These are phyloP conservation scores for Yasuhikotakia modesta DNA, from an alignment of 2,797 vertebrate species.

Conservation along the genomic window DNA sequence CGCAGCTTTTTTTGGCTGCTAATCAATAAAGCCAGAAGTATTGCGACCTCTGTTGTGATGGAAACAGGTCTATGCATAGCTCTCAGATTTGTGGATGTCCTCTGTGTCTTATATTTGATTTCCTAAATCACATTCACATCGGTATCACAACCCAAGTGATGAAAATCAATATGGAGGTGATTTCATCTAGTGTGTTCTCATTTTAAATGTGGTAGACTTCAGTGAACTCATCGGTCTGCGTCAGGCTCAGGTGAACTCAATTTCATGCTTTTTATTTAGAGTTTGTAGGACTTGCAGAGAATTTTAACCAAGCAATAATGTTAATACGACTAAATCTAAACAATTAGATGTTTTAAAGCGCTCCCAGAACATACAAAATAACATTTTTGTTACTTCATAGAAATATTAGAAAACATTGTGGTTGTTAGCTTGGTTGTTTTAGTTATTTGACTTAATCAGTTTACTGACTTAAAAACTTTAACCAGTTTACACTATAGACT, in stretches of 20 bases:
- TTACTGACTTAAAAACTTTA: too few species aligned
- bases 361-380: too few species aligned
- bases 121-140: conserved; percentile 2
- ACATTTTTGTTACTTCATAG: too few species aligned
- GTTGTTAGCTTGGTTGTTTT: too few species aligned
- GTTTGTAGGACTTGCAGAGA: background rate
- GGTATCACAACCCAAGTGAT: background rate
- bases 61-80: conserved; percentile 3
- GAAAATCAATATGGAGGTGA: conserved; percentile 29
- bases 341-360: too few species aligned
- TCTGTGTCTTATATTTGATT: conserved; percentile 17
- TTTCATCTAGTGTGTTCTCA: conserved; percentile 5
- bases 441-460: too few species aligned
- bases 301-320: background rate
- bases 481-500: too few species aligned
- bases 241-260: background rate
- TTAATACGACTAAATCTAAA: too few species aligned
- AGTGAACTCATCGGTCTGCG: background rate
- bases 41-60: background rate
- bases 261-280: conserved; percentile 10
- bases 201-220: conserved; percentile 12
- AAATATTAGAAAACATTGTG: too few species aligned
- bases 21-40: background rate
- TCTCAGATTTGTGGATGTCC: background rate
- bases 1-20: background rate